Evolutionary conservation across 2,888 invertebrate genomes (phyloP), one percentile per base, ranked within the genome.

Genomic region (Julus scandinavius): DNA sequence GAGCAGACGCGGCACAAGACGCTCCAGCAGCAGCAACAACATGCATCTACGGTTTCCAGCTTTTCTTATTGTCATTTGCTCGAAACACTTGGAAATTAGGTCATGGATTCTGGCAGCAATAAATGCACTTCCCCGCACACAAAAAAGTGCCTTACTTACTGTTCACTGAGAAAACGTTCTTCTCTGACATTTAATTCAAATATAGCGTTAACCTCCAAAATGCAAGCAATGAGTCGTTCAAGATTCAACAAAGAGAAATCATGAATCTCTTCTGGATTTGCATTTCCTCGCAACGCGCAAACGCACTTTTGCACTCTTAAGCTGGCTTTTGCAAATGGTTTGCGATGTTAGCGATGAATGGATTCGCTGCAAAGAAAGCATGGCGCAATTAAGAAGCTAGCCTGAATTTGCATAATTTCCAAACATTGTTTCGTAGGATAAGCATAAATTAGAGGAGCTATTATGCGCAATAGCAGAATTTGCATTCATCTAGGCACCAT

Each of bases 111-210:
- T 29, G 63, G 9, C 63, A 20, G 63, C 63, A 58, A 58, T 58
- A 58, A 58, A 58, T 72, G 20, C 63, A 20, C 63, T 72, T 29
- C n/a, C 58, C 29, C 11, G 9, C 63, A 54, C 13, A 13, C 54
- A 72, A 72, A 72, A 72, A 72, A 72, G 20, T 72, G 63, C 63
- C 63, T 72, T 72, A 72, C 63, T 72, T 72, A 72, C 63, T 72
- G 63, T 20, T 72, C 20, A 72, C 63, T 72, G 63, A 2, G 63
- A n/a, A 72, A 72, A 72, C 20, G 63, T 72, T 72, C 63, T 72
- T 72, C 63, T n/a, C 63, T 72, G 63, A 29, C 63, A 72, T 72
- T 72, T 72, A 72, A 72, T 72, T 72, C 63, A 72, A 72, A 72
- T 72, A 72, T 72, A 72, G 63, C 63, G 63, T 72, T 72, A 72